These are phyloP conservation scores for Amorpha juglandis DNA, from an alignment of 2,888 invertebrate species.

Conservation along the genomic window DNA sequence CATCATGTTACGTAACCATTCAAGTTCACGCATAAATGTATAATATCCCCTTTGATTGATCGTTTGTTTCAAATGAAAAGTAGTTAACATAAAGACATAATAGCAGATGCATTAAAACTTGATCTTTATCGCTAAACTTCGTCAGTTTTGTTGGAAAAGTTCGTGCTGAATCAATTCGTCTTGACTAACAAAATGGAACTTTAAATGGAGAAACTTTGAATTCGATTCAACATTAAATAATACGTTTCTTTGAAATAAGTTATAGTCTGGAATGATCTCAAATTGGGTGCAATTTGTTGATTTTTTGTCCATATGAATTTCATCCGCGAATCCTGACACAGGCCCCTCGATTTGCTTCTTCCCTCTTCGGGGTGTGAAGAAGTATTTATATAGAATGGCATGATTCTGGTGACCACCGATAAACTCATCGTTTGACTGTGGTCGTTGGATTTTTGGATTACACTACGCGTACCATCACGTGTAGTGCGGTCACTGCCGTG, in stretches of 20 bases:
- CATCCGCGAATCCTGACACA: too few species aligned
- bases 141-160: background rate
- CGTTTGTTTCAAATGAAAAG: background rate
- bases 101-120: slow-evolving; percentile 33
- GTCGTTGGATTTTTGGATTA: too few species aligned
- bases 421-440: too few species aligned
- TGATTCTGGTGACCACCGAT: too few species aligned
- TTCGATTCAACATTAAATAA: background rate
- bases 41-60: background rate
- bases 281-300: background rate
- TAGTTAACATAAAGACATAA: slow-evolving; percentile 2
- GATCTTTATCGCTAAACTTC: slow-evolving; percentile 33
- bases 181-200: slow-evolving; percentile 29
- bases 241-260: background rate
- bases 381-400: too few species aligned
- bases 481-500: too few species aligned
- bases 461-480: too few species aligned
- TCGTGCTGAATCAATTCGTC: slow-evolving; percentile 9
- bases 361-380: too few species aligned
- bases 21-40: too few species aligned
- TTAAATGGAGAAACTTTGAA: slow-evolving; percentile 43
- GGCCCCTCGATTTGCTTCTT: too few species aligned
- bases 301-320: background rate
- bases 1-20: background rate
- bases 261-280: background rate